phyloP scores from a whole-genome alignment of 1,140 invertebrate species.

The Neodiprion pinetum region DNA sequence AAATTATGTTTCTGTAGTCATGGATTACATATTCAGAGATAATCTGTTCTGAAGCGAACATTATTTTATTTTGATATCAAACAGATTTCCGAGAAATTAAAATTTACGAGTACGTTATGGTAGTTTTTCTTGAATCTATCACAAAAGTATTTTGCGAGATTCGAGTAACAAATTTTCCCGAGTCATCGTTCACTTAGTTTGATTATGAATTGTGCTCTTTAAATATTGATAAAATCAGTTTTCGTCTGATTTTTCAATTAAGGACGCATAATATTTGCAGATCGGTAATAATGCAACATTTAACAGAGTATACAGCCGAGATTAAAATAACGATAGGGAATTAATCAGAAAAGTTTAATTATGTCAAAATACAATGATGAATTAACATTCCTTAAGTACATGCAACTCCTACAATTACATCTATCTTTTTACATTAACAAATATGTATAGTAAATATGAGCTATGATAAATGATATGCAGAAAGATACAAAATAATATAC shows the following conservation, averaged over 20 bases:
- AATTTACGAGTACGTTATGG: no score
- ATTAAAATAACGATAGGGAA: constrained; percentile 23
- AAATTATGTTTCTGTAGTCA: neutral
- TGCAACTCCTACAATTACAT: constrained; percentile 51
- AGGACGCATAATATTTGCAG: neutral
- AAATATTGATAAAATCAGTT: no score
- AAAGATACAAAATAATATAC: constrained; percentile 7
- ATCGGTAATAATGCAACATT: constrained; percentile 17
- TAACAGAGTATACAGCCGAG: neutral
- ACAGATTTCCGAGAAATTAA: neutral
- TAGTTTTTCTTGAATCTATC: no score
- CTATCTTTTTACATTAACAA: constrained; percentile 50
- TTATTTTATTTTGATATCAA: neutral
- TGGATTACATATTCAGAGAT: neutral
- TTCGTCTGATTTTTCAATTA: neutral
- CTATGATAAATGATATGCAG: constrained; percentile 26
- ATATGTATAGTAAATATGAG: constrained; percentile 40
- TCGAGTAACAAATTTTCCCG: no score
- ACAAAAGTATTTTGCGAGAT: no score
- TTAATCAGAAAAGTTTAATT: constrained; percentile 52
- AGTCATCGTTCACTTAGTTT: no score
- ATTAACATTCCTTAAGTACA: constrained; percentile 58
- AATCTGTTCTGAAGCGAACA: no score
- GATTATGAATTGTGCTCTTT: no score
- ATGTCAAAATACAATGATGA: constrained; percentile 49